These are phyloP conservation scores for Suncus etruscus DNA, from an alignment of 2,113 vertebrate genomes.

Conservation along the genomic window DNA sequence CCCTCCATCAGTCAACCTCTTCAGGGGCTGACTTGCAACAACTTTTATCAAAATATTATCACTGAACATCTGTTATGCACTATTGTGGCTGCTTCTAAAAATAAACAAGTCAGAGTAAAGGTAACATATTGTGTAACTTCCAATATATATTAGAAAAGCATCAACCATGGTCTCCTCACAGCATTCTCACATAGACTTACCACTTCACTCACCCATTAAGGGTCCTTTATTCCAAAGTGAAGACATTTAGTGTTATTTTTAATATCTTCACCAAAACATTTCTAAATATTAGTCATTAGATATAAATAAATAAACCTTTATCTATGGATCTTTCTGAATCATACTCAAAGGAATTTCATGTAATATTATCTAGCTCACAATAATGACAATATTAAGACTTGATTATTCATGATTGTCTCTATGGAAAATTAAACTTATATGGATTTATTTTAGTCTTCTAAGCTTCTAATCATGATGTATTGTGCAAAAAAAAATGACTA, in stretches of 20 bases:
- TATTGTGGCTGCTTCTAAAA: background rate
- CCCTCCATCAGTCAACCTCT: too few relatives aligned
- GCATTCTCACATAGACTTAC: background rate
- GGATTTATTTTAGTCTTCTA: background rate
- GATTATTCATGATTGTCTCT: background rate
- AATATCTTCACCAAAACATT: background rate
- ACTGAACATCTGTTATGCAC: background rate
- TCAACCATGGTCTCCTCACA: background rate
- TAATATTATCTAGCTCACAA: background rate
- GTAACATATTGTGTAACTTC: background rate
- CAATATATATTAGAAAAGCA: background rate
- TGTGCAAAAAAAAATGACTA: background rate
- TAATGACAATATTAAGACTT: background rate
- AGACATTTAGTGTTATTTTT: background rate
- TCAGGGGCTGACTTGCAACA: too few relatives aligned
- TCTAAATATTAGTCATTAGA: background rate
- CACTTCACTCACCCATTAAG: background rate
- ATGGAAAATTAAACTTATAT: conserved; percentile 8
- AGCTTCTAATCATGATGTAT: background rate
- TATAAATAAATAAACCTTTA: background rate
- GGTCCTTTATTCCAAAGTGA: background rate
- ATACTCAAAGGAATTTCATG: background rate
- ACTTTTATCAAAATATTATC: background rate
- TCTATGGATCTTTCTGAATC: background rate
- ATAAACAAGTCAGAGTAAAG: background rate